Percentiles rank a stretch among this genome's conserved stretches.
These are phyloP conservation scores for Mimumesa dahlbomi DNA, from an alignment of 2,888 invertebrate genomes.

Conservation along the genomic window DNA sequence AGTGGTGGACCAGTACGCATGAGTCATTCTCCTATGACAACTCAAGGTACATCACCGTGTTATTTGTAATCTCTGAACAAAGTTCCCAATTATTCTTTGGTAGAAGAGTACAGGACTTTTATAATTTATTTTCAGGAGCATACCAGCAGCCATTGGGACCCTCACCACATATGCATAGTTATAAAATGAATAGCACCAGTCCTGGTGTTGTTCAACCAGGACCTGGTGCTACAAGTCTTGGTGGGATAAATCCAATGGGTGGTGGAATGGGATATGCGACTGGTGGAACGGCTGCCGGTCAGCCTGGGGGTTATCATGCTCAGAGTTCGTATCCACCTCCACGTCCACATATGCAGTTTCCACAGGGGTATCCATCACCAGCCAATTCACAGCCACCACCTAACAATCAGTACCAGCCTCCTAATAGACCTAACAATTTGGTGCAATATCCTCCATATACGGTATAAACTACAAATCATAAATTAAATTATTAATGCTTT, in stretches of 20 bases:
- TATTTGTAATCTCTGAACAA: neutral
- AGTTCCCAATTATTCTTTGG: too few species aligned
- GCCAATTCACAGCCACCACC: slow-evolving; percentile 76
- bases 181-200: slow-evolving; percentile 82
- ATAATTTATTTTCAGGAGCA: slow-evolving; percentile 78
- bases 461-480: too few species aligned
- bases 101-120: neutral
- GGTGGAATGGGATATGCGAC: slow-evolving; percentile 76
- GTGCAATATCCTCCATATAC: slow-evolving; percentile 79
- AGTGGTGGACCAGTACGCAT: slow-evolving; percentile 84
- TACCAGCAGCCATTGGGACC: slow-evolving; percentile 84
- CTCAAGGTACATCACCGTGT: slow-evolving; percentile 80
- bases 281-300: slow-evolving; percentile 80
- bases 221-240: slow-evolving; percentile 76
- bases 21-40: slow-evolving; percentile 87
- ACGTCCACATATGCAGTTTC: slow-evolving; percentile 81
- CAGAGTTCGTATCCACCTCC: slow-evolving; percentile 79
- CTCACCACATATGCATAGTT: slow-evolving; percentile 83
- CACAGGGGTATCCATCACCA: slow-evolving; percentile 77
- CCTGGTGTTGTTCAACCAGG: slow-evolving; percentile 82
- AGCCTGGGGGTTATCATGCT: slow-evolving; percentile 80
- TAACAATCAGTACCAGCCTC: slow-evolving; percentile 78
- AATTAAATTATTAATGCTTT: too few species aligned
- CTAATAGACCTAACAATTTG: slow-evolving; percentile 77
- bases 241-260: slow-evolving; percentile 75